A percentile compares a stretch with the other conserved stretches of the same genome.
phyloP scores from a whole-genome alignment of 1,140 invertebrate species.

The Drosophila pandora region DNA sequence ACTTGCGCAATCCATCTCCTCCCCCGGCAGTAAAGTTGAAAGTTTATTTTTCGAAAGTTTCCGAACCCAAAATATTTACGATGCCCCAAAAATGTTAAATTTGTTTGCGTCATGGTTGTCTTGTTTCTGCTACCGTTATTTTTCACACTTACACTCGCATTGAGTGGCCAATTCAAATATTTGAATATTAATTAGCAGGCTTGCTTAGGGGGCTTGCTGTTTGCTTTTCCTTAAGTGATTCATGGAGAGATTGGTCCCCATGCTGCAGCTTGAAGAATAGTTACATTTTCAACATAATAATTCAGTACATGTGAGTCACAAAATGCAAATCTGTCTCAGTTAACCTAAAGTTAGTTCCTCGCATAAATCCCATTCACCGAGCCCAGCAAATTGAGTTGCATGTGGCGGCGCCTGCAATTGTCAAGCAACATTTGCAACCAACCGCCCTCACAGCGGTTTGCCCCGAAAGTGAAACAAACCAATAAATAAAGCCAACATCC shows the following conservation, averaged over 20 bases:
- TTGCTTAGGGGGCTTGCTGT: not conserved
- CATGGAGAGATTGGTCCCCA: conserved; percentile 1
- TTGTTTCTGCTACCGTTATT: conserved; percentile 42
- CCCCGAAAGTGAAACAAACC: conserved; percentile 59
- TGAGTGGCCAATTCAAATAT: conserved; percentile 34
- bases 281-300: not conserved
- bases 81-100: not conserved
- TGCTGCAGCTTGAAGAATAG: not conserved
- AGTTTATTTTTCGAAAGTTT: conserved; percentile 37
- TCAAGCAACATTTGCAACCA: conserved; percentile 39
- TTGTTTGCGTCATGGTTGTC: conserved; percentile 7
- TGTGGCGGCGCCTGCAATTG: conserved; percentile 38
- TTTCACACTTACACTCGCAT: conserved; percentile 47
- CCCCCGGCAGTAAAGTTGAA: conserved; percentile 7
- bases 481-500: conserved; percentile 73
- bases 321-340: not conserved
- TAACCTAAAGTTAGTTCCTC: conserved; percentile 15
- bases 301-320: not conserved
- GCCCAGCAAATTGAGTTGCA: conserved; percentile 51
- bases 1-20: conserved; percentile 55
- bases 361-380: conserved; percentile 18
- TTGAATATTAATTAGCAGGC: conserved; percentile 50
- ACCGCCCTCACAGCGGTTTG: conserved; percentile 52
- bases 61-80: conserved; percentile 3
- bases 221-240: not conserved